Percentiles rank a stretch among this genome's conserved stretches.
phyloP scores from a whole-genome alignment of 2,113 vertebrate genomes.

The Hemibagrus wyckioides region DNA sequence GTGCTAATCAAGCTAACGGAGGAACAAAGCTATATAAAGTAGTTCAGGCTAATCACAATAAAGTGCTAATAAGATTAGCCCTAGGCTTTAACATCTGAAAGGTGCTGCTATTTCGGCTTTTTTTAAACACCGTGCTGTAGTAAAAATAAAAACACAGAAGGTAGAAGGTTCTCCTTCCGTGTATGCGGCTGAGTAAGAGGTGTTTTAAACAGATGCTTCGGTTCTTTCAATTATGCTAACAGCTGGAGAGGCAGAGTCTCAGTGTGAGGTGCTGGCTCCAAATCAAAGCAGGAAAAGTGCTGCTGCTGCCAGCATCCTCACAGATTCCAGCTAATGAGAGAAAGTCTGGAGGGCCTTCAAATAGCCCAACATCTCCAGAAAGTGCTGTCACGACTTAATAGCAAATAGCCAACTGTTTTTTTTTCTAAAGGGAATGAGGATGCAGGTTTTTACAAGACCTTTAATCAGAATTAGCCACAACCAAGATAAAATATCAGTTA shows the following conservation, averaged over 20 bases:
- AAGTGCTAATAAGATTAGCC: not conserved
- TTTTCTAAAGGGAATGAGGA: not conserved
- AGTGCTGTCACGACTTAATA: not conserved
- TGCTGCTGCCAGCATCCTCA: not conserved
- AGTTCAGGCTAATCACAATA: not conserved
- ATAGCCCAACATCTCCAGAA: not conserved
- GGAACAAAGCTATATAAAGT: not conserved
- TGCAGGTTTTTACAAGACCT: not conserved
- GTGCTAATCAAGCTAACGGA: not conserved
- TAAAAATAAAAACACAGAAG: not conserved
- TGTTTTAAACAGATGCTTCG: not conserved
- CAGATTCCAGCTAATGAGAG: slow-evolving; percentile 22
- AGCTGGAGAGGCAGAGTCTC: slow-evolving; percentile 11
- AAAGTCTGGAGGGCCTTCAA: slow-evolving; percentile 1
- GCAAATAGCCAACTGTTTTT: not conserved
- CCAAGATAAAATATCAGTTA: not conserved
- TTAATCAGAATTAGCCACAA: not conserved
- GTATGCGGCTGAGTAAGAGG: not conserved
- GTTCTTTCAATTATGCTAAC: not conserved
- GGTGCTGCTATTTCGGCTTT: not conserved
- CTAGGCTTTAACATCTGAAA: not conserved
- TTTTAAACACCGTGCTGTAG: not conserved
- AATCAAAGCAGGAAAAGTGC: slow-evolving; percentile 31
- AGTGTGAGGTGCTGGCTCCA: not conserved
- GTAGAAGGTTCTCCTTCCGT: not conserved